A percentile compares a stretch with the other conserved stretches of the same genome.
Conservation (phyloP, 2,888 invertebrate genomes). For the Platycheirus rosarum region DNA sequence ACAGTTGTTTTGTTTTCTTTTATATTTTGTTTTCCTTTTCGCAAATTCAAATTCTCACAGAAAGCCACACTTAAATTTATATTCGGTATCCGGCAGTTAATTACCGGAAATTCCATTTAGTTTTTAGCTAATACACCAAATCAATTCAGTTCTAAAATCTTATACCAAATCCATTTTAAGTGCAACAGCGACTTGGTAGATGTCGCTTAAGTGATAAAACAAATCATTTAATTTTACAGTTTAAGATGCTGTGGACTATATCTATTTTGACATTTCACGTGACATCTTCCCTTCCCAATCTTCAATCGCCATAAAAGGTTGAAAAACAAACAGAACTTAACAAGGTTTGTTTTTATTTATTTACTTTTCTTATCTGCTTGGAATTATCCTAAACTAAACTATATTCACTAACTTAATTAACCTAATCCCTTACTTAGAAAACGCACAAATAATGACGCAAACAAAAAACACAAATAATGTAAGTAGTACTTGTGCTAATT, state of each 20-base stretch:
- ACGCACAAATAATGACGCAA: conserved; percentile 31
- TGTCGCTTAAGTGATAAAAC: background rate
- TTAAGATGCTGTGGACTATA: background rate
- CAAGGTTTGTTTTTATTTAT: conserved; percentile 40
- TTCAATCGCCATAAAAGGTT: conserved; percentile 5
- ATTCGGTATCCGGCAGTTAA: too few relatives aligned
- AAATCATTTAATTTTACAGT: background rate
- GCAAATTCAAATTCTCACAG: too few relatives aligned
- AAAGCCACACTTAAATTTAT: too few relatives aligned
- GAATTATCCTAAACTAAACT: background rate
- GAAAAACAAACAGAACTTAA: conserved; percentile 36
- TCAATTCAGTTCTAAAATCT: too few relatives aligned
- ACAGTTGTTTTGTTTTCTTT: too few relatives aligned
- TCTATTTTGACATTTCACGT: conserved; percentile 28
- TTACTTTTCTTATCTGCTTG: conserved; percentile 1
- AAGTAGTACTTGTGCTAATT: conserved; percentile 11
- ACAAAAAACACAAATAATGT: conserved; percentile 26
- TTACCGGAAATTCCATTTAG: too few relatives aligned
- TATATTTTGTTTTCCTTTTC: too few relatives aligned
- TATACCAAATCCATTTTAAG: too few relatives aligned
- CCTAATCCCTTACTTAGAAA: background rate
- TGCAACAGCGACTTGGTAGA: background rate
- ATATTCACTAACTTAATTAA: background rate
- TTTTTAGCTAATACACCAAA: too few relatives aligned
- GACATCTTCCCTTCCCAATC: too few relatives aligned